Conservation (phyloP, 2,113 vertebrate species). For the Mormyrus lacerda region DNA sequence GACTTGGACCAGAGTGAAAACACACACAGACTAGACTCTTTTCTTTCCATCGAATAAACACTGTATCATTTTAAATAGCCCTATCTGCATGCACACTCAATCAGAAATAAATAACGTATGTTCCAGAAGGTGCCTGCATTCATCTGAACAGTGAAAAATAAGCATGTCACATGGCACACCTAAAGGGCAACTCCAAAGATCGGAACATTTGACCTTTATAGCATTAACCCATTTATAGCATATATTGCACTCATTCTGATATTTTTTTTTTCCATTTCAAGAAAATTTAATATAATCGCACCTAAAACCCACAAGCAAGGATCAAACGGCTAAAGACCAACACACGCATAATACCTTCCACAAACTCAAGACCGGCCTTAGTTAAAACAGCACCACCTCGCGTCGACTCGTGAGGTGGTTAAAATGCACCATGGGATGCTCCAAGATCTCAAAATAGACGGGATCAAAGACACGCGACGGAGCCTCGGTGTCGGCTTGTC, state of each 20-base stretch:
- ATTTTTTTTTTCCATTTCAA: not conserved
- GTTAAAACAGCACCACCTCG: not conserved
- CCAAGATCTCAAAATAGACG: not conserved
- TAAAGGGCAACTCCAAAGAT: not conserved
- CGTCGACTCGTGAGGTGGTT: not conserved
- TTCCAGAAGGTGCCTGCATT: not conserved
- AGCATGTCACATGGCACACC: not conserved
- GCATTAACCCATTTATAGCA: not conserved
- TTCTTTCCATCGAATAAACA: not conserved
- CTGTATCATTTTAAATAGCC: not conserved
- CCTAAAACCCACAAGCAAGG: not conserved
- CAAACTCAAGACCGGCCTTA: not conserved
- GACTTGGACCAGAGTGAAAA: not conserved
- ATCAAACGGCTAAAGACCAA: not conserved
- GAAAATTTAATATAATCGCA: not conserved
- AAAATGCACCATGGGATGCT: not conserved
- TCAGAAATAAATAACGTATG: not conserved
- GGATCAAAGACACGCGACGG: constrained; percentile 5
- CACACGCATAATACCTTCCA: not conserved
- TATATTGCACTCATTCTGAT: not conserved
- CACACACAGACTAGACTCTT: not conserved
- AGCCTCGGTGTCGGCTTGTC: constrained; percentile 18
- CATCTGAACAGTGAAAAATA: not conserved
- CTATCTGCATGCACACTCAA: not conserved
- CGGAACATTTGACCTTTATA: constrained; percentile 14